Percentiles rank a stretch among this genome's conserved stretches.
Conservation (phyloP, 1,140 invertebrate genomes). For the Hylaeus anthracinus region DNA sequence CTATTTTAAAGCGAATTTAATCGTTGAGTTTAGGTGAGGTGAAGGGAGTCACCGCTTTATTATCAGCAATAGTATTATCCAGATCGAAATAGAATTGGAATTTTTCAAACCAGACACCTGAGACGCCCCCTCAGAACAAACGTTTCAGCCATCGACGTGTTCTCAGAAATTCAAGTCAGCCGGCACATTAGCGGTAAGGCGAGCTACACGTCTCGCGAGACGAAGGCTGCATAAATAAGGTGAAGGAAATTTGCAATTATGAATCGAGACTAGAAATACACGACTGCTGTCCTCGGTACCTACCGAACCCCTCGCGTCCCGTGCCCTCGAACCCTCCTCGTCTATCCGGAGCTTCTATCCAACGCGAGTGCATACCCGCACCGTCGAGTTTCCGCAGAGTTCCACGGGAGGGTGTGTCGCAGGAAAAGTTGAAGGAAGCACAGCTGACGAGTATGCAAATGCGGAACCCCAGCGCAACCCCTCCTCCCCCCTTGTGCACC, state of each 20-base stretch:
- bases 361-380: slow-evolving; percentile 62
- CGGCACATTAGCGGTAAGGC: slow-evolving; percentile 34
- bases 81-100: too few species aligned
- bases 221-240: slow-evolving; percentile 79
- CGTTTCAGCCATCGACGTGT: slow-evolving; percentile 8
- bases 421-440: slow-evolving; percentile 81
- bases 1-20: neutral
- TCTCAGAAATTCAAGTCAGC: neutral
- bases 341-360: slow-evolving; percentile 29
- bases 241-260: slow-evolving; percentile 81
- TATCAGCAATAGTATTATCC: too few species aligned
- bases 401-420: slow-evolving; percentile 70
- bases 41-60: too few species aligned
- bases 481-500: slow-evolving; percentile 15
- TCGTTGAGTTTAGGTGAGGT: too few species aligned
- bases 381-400: slow-evolving; percentile 58
- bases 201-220: slow-evolving; percentile 44
- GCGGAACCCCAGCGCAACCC: slow-evolving; percentile 59
- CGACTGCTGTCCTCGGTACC: slow-evolving; percentile 68
- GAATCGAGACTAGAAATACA: slow-evolving; percentile 81
- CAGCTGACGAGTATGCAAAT: slow-evolving; percentile 82
- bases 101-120: too few species aligned
- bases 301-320: slow-evolving; percentile 4
- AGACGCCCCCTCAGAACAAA: neutral
- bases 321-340: neutral